Evolutionary conservation across 2,888 invertebrate species (phyloP), one percentile per base, ranked within the genome.

Genomic region (Phymatocera aterrima): DNA sequence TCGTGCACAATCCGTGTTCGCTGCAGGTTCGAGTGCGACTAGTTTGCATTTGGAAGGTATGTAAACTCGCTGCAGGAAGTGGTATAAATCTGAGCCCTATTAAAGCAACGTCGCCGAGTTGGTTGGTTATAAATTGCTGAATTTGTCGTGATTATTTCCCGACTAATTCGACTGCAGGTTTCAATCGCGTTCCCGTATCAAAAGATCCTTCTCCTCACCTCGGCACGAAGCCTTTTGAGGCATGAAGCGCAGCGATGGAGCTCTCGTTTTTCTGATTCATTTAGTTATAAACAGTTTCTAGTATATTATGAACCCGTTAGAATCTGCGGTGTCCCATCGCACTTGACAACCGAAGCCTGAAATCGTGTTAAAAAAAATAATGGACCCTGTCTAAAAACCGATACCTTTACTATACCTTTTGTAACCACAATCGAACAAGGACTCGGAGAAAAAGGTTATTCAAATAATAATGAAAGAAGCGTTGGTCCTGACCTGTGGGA

Each of bases 361-460:
- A 61, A 64, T 64, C 61, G 61, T 28, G 37, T 64, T 64, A 5
- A 64, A 46, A 18, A 37, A 64, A 43, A 60, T 34, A 72, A 51
- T 51, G 5, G 8, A 28, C 15, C 72, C n/a, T 48, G 34, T 34
- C 31, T 15, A 43, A 8, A n/a, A 46, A 15, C n/a, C n/a, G 43
- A 57, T 12, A 28, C 57, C 28, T 21, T 5, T 28, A 24, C 68
- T 46, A 68, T 68, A 24, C 34, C 12, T 6, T 4, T 48, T 2
- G 10, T 34, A 51, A 72, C 72, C 72, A 24, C 72, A 72, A 51
- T 72, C 72, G 43, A 18, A 72, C 51, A 51, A 72, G 51, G 72
- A 72, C 48, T 72, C n/a, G 8, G 15, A 6, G 43, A 68, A 68
- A 68, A 68, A 43, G 68, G 68, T 46, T 40, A 43, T 48, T 72